Evolutionary conservation across 2,797 vertebrate species (phyloP), one percentile per base, ranked within the genome.

Genomic region (Sciaenops ocellatus): DNA sequence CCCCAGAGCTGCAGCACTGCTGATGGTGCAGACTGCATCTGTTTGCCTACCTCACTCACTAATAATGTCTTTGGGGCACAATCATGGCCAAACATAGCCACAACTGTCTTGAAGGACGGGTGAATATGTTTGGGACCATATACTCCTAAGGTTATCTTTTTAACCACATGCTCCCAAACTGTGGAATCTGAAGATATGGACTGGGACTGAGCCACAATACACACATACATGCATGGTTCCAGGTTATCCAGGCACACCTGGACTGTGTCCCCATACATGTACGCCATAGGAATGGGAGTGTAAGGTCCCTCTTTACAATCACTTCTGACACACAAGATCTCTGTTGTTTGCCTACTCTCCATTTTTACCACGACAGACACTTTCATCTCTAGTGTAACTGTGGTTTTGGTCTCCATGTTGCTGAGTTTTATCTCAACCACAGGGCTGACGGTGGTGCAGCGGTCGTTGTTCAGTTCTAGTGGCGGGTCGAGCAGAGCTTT

Each of bases 111-210:
- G 87, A 99, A 99, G 59, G 97, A 98, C 0, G 98, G 98, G 76
- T 99, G 98, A 64, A 99, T 97, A 82, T 99, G 97, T 82, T 98
- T 99, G 44, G 98, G 98, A 24, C 98, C 98, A 0, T 99, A 99
- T 0, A 99, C 96, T 0, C 98, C 98, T 83, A 99, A 93, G 0
- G 98, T 99, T 76, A 99, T 92, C 83, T 96, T 98, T 87, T 99
- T 99, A 51, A 95, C 90, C 83, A 99, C 97, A 65, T 97, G 95
- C 48, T 99, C 97, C 98, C 98, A 99, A 30, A 99, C 97, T 0
- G 96, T 97, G 85, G 95, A 92, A 48, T 96, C 96, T 48, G 96
- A 95, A 5, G 95, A 83, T 22, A 98, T 83, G 20, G 87, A 94
- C 18, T 95, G 94, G 20, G 96, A 95, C 24, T 97, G 97, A 41